A percentile compares a stretch with the other conserved stretches of the same genome.
Evolutionary conservation across 2,797 vertebrate species (phyloP).

Genomic region (Decapterus maruadsi): DNA sequence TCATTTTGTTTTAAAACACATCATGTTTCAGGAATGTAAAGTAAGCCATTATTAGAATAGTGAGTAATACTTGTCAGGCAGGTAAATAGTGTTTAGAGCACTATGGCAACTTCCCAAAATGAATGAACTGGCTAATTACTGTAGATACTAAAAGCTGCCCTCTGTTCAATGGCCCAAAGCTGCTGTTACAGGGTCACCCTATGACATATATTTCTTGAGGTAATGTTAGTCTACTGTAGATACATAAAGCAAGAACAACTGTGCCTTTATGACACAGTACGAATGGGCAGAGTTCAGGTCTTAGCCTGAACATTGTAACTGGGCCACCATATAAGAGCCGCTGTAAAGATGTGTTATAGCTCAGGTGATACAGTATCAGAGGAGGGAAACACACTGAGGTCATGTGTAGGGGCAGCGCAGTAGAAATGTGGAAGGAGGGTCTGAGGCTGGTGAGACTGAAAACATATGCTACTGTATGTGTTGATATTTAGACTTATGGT

Average conservation of each 20-base stretch:
- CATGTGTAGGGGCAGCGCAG: not conserved
- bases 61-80: not conserved
- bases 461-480: not conserved
- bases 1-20: not conserved
- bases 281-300: not conserved
- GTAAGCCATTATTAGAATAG: not conserved
- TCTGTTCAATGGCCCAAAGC: not conserved
- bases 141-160: not conserved
- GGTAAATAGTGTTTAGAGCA: not conserved
- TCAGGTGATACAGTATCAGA: conserved; percentile 13
- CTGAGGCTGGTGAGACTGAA: not conserved
- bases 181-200: not conserved
- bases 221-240: not conserved
- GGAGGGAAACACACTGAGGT: not conserved
- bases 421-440: not conserved
- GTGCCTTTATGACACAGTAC: not conserved
- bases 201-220: not conserved
- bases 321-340: not conserved
- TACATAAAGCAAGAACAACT: not conserved
- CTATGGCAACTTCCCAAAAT: not conserved
- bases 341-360: not conserved
- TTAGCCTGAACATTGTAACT: conserved; percentile 16
- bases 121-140: not conserved
- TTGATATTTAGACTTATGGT: not conserved
- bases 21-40: not conserved